Conservation (phyloP, 2,113 vertebrate species). For the Etia nguti region DNA sequence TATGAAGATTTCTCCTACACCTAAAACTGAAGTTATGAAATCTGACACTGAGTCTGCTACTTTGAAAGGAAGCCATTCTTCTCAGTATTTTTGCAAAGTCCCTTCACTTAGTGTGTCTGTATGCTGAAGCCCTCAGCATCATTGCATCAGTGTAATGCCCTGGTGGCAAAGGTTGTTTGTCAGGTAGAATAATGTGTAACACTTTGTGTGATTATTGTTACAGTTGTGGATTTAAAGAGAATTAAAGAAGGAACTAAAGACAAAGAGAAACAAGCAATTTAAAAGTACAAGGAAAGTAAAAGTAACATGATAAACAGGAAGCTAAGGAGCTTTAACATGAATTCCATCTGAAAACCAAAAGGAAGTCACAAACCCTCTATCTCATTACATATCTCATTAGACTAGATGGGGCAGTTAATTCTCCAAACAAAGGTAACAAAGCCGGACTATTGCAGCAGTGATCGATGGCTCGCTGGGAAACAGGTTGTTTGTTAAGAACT, state of each 20-base stretch:
- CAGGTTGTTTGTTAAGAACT: neutral
- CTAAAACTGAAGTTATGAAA: neutral
- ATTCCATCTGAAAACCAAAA: neutral
- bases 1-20: neutral
- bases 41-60: neutral
- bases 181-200: neutral
- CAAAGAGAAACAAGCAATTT: neutral
- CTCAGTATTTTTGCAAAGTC: neutral
- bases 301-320: neutral
- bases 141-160: neutral
- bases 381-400: neutral
- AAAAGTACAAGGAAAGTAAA: neutral
- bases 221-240: neutral
- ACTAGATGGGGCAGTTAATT: neutral
- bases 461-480: neutral
- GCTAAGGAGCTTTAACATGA: neutral
- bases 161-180: neutral
- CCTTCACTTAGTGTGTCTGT: neutral
- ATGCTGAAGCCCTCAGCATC: neutral
- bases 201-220: neutral
- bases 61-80: neutral
- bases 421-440: neutral
- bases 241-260: neutral
- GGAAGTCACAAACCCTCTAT: fast-evolving
- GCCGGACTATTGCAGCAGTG: neutral